Evolutionary conservation across 2,888 invertebrate genomes (phyloP), one percentile per base, ranked within the genome.

Genomic region (Acanthococcus lagerstroemiae): DNA sequence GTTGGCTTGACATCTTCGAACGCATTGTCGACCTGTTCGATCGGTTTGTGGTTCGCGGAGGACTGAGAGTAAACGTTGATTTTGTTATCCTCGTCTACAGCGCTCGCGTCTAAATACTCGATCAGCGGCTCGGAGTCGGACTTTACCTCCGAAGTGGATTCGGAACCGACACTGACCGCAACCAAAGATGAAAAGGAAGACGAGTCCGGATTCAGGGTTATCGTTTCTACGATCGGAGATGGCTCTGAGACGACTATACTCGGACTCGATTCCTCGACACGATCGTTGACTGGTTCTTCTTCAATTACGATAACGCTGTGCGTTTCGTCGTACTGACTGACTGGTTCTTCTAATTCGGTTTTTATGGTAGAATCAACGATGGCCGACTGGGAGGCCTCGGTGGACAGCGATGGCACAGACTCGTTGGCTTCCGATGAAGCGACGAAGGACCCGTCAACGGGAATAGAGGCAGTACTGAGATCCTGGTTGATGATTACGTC

Each of bases 121-220:
- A 46, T 19, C n/a, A n/a, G n/a, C 0, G 25, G 26, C 24, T 58
- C 58, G 12, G n/a, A 25, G 46, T 58, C 58, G 3, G 58, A 58
- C 19, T 58, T 58, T 19, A 45, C 26, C 21, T 58, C 58, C 2
- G 58, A 45, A 17, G 46, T 45, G n/a, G 58, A 58, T n/a, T 58
- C 58, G 1, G 25, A 58, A 25, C 26, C 46, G n/a, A 58, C 58
- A 19, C 46, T 58, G n/a, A 58, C 15, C 4, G 58, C 58, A 12
- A 56, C 37, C 3, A 45, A 26, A 3, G 58, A 58, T 25, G 58
- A 58, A 25, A 46, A 46, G 6, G 58, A 46, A 15, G 56, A 55
- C n/a, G 45, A 58, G 25, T 50, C 19, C 19, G 58, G 45, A 17
- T 37, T 37, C 12, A 3, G 12, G 2, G 37, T 37, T 37, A 3